These are phyloP conservation scores for Apocrypta bakeri DNA, from an alignment of 1,140 invertebrate genomes.

Conservation along the genomic window DNA sequence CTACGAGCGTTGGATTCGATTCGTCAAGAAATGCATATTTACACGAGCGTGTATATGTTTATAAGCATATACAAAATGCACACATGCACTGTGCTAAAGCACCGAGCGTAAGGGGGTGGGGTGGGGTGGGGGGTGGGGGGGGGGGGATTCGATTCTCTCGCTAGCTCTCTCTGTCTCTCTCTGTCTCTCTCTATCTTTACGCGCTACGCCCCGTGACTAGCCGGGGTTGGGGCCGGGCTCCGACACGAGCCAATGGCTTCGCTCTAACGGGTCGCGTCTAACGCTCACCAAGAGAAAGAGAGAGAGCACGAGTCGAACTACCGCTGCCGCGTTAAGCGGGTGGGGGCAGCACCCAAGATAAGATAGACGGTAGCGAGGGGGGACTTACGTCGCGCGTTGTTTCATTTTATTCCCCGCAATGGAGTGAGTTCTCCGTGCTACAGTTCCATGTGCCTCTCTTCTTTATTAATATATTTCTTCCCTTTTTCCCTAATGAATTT, in stretches of 20 bases:
- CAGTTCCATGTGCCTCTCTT: not conserved
- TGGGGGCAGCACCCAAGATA: constrained; percentile 11
- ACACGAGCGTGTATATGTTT: not conserved
- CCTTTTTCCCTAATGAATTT: no score
- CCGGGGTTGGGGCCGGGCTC: constrained; percentile 63
- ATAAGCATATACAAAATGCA: not conserved
- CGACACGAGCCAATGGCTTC: constrained; percentile 67
- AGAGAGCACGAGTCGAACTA: constrained; percentile 3
- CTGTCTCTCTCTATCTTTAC: constrained; percentile 29
- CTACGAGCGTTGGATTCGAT: no score
- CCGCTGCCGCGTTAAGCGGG: not conserved
- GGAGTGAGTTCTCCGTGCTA: not conserved
- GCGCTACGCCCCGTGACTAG: constrained; percentile 61
- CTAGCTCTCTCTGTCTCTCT: constrained; percentile 19
- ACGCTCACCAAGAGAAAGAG: constrained; percentile 51
- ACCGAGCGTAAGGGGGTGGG: not conserved
- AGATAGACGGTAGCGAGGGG: constrained; percentile 5
- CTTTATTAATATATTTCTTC: no score
- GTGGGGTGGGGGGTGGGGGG: constrained; percentile 46
- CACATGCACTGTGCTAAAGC: not conserved
- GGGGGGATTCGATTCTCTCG: constrained; percentile 43
- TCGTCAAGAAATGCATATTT: not conserved
- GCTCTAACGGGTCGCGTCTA: constrained; percentile 70
- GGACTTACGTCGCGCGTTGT: not conserved
- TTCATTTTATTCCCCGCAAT: not conserved